Conservation (phyloP, 2,888 invertebrate species). For the Aproaerema taeniolella region DNA sequence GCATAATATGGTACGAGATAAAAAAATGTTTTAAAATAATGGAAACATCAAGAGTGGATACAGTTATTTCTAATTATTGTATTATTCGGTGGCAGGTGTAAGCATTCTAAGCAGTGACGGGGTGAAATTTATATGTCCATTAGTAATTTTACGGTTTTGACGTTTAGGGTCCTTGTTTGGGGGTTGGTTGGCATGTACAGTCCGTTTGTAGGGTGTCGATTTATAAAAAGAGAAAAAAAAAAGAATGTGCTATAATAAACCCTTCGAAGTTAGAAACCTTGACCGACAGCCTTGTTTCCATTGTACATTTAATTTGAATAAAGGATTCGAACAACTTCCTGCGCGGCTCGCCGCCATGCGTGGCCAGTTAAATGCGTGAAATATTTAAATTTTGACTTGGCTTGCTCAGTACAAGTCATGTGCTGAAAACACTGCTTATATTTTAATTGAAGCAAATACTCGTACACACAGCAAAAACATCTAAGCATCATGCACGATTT, state of each 20-base stretch:
- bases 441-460: too few relatives aligned
- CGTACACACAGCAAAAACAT: too few relatives aligned
- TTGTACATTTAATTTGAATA: conserved; percentile 37
- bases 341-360: conserved; percentile 34
- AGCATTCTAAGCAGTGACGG: conserved; percentile 27
- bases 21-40: conserved; percentile 29
- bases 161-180: conserved; percentile 27
- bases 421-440: too few relatives aligned
- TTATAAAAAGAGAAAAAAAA: too few relatives aligned
- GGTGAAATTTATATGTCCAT: conserved; percentile 55
- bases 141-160: conserved; percentile 49
- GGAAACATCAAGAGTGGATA: conserved; percentile 35
- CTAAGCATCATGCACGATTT: too few relatives aligned
- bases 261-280: conserved; percentile 10
- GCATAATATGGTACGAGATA: conserved; percentile 6
- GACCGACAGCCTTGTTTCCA: conserved; percentile 13
- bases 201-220: not conserved
- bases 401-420: conserved; percentile 33
- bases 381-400: conserved; percentile 52
- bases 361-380: conserved; percentile 46
- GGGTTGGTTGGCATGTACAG: conserved; percentile 14
- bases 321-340: conserved; percentile 46
- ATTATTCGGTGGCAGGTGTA: conserved; percentile 57
- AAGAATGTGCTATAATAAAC: conserved; percentile 5
- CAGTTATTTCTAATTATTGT: conserved; percentile 49